These are phyloP conservation scores for Silurus aristotelis DNA, from an alignment of 2,797 vertebrate species.

Conservation along the genomic window DNA sequence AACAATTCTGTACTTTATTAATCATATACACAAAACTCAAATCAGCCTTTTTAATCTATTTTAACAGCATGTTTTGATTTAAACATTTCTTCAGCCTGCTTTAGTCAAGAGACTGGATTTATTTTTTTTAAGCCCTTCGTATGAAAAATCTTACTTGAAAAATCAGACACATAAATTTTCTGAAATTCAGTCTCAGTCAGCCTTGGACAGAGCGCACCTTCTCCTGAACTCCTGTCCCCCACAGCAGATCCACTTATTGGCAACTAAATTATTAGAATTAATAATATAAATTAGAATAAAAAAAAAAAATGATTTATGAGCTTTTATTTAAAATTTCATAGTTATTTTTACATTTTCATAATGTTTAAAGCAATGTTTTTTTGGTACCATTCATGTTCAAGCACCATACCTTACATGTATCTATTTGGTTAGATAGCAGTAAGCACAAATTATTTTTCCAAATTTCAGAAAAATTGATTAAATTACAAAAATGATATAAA, in stretches of 20 bases:
- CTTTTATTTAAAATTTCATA: not conserved
- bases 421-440: not conserved
- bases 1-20: too few relatives aligned
- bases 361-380: not conserved
- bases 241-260: slow-evolving; percentile 59
- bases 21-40: too few relatives aligned
- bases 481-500: not conserved
- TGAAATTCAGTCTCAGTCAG: slow-evolving; percentile 35
- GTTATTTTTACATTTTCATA: not conserved
- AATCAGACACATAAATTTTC: not conserved
- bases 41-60: too few relatives aligned
- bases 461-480: not conserved
- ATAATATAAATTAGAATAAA: not conserved
- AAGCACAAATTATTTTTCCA: not conserved
- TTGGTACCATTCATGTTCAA: not conserved
- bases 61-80: too few relatives aligned
- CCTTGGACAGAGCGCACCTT: slow-evolving; percentile 46
- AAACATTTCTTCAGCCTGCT: too few relatives aligned
- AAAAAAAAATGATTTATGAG: not conserved
- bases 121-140: too few relatives aligned
- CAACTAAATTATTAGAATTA: slow-evolving; percentile 45
- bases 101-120: too few relatives aligned
- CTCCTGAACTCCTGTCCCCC: slow-evolving; percentile 59
- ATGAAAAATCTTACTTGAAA: not conserved
- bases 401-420: not conserved